Evolutionary conservation across 1,140 invertebrate species (phyloP), one percentile per base, ranked within the genome.

Genomic region (Heliothis virescens): DNA sequence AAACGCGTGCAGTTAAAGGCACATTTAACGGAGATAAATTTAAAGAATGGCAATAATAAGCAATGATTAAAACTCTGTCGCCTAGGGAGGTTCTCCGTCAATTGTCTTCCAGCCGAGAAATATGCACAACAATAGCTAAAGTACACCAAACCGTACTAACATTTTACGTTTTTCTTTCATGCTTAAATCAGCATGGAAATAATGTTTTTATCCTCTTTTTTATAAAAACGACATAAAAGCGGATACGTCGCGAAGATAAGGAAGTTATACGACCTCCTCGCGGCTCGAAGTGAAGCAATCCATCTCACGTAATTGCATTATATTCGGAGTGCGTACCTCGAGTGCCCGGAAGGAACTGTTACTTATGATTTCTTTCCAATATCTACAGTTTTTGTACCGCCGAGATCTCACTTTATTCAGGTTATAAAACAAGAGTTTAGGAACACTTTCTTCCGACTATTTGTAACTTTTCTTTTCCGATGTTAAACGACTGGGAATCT

Each of bases 241-340:
- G 74, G 74, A 76, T 76, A 76, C 60, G 74, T 76, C 74, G 60
- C 21, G 69, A 71, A 87, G 86, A 87, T 87, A 85, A 87, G 84
- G 84, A 84, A 84, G 84, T 87, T 83, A 85, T 85, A 83, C 82
- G 82, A 79, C 59, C 71, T 83, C 78, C 75, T 79, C 79, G 63
- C 79, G 69, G 77, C 82, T 85, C 79, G 82, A 83, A 82, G 80
- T 81, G 76, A 50, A 77, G 84, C 86, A 84, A 87, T 87, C 84
- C 82, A 85, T 87, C 86, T 87, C 86, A 79, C 74, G 84, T 87
- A 86, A 87, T 87, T 85, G 86, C 86, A 87, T 87, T 87, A 86
- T 87, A 85, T 85, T 87, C 86, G 73, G 73, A 82, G 81, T 85
- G 86, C 86, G 86, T 87, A 72, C 67, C 81, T 82, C 62, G 79